phyloP scores from a whole-genome alignment of 2,113 vertebrate genomes.

The Chitala chitala region DNA sequence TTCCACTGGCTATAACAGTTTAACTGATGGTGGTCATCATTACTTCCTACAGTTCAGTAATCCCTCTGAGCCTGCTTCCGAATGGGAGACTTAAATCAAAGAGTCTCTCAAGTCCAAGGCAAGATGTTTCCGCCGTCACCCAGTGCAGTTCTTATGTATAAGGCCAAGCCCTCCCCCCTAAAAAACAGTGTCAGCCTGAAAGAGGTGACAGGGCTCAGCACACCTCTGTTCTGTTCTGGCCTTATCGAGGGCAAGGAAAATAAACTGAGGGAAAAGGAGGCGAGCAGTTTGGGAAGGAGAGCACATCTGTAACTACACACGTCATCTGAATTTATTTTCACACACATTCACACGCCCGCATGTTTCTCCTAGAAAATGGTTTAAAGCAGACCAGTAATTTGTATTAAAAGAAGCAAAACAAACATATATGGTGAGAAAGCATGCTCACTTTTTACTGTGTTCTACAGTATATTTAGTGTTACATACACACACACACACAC shows the following conservation, averaged over 20 bases:
- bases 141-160: not conserved
- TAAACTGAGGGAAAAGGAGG: not conserved
- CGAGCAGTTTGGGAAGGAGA: no score
- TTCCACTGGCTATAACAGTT: slow-evolving; percentile 1
- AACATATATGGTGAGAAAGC: not conserved
- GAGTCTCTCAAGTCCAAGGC: not conserved
- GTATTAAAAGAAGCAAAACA: not conserved
- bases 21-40: slow-evolving; percentile 21
- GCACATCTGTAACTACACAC: slow-evolving; percentile 13
- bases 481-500: no score
- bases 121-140: not conserved
- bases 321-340: slow-evolving; percentile 16
- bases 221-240: not conserved
- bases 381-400: slow-evolving; percentile 5
- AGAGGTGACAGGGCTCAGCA: not conserved
- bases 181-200: not conserved
- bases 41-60: slow-evolving; percentile 21
- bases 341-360: not conserved
- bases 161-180: not conserved
- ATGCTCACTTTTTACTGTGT: not conserved
- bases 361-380: slow-evolving; percentile 21
- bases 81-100: slow-evolving; percentile 25
- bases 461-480: no score
- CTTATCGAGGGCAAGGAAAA: slow-evolving; percentile 20
- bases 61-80: slow-evolving; percentile 12